Evolutionary conservation across 2,888 invertebrate species (phyloP), one percentile per base, ranked within the genome.

Genomic region (Netelia melanura): DNA sequence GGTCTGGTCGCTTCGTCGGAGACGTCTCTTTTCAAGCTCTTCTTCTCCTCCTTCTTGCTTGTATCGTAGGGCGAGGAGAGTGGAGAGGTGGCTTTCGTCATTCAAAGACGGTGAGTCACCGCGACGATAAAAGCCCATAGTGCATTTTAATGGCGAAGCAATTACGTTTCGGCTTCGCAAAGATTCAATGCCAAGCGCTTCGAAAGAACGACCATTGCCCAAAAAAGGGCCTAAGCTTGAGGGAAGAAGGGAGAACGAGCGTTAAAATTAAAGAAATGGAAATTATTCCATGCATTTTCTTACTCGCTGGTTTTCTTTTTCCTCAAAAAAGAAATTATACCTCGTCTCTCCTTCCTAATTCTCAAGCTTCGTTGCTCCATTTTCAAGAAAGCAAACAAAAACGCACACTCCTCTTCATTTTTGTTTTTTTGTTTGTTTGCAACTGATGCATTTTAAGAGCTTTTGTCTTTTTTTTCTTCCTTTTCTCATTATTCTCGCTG

Each of bases 401-500:
- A 3, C 30, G 30, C 30, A 30, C 30, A n/a, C 14, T 44, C 44
- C n/a, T 23, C 25, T 48, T 65, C 17, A 48, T 54, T 65, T n/a
- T 52, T 3, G 17, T 6, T 6, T 23, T 17, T 17, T 54, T 9
- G n/a, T 17, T 17, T 17, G 17, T 17, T 17, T 17, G 17, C 17
- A 17, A 17, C 17, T 17, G 17, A 17, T 1, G n/a, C 6, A 23
- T 8, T 56, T 65, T 25, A 48, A 21, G 43, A 62, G 30, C 58
- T 61, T 43, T 48, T 82, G 30, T 38, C 64, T 68, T 23, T 54
- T 23, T 54, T 17, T 17, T 17, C 17, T 65, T 30, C 38, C 72
- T 65, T 78, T 64, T 84, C 81, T 17, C 17, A 17, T 17, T 17
- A 30, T 72, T 78, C 23, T 43, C 70, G 56, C 67, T 68, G 56